phyloP scores from a whole-genome alignment of 1,140 invertebrate genomes.

The Trigoniulus corallinus region DNA sequence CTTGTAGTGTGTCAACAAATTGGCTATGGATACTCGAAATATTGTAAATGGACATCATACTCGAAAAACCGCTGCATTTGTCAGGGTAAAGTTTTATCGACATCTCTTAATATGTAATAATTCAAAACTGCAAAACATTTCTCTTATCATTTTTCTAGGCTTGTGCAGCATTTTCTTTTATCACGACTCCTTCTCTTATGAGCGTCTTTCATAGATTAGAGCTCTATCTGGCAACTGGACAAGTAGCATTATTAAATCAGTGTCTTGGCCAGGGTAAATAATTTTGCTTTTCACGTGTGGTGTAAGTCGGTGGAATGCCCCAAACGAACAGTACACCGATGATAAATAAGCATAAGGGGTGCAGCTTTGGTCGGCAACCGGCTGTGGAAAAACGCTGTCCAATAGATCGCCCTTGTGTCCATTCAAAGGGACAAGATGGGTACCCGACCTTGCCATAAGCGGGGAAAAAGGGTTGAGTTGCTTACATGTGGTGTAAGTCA shows the following conservation, averaged over 20 bases:
- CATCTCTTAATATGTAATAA: neutral
- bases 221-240: constrained; percentile 70
- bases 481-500: too few species aligned
- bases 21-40: constrained; percentile 52
- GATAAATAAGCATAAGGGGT: too few species aligned
- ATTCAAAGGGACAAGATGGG: too few species aligned
- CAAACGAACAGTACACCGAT: too few species aligned
- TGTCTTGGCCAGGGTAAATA: constrained; percentile 88
- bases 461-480: too few species aligned
- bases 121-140: neutral
- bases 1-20: constrained; percentile 53
- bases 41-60: constrained; percentile 60
- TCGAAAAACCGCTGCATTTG: constrained; percentile 62
- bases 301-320: too few species aligned
- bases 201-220: constrained; percentile 55
- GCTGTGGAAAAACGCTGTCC: too few species aligned
- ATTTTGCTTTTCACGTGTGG: too few species aligned
- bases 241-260: constrained; percentile 74
- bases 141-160: constrained; percentile 31
- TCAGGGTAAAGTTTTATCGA: constrained; percentile 32
- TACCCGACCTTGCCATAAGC: too few species aligned
- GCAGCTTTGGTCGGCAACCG: too few species aligned
- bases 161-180: constrained; percentile 88
- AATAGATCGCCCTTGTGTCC: too few species aligned
- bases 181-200: constrained; percentile 83